Evolutionary conservation across 2,113 vertebrate species (phyloP).

Genomic region (Camelus dromedarius): DNA sequence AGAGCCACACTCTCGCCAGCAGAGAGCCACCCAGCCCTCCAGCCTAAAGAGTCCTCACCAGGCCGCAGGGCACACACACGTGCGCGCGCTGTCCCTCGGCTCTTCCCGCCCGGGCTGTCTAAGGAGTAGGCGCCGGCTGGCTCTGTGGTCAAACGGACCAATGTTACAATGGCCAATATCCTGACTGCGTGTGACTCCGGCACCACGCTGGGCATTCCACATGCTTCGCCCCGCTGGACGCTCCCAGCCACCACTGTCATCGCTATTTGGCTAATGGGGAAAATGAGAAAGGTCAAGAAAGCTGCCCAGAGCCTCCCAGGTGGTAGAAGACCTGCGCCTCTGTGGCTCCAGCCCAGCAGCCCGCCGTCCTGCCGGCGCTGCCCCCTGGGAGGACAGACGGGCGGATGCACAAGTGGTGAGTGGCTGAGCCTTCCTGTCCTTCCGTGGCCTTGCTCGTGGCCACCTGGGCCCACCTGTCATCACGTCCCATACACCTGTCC

Average conservation of each 20-base stretch:
- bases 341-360: too few species aligned
- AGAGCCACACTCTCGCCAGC: neutral
- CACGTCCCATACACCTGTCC: neutral
- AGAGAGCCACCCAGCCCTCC: accelerated
- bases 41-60: neutral
- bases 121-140: accelerated
- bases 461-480: neutral
- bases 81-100: too few species aligned
- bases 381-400: neutral
- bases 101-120: neutral
- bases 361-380: neutral
- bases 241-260: accelerated
- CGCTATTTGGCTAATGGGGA: neutral
- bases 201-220: accelerated
- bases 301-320: neutral
- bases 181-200: accelerated
- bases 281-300: neutral
- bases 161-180: accelerated
- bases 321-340: accelerated
- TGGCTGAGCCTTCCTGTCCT: neutral
- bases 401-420: accelerated
- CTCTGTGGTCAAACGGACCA: neutral
- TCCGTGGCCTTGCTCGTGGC: accelerated
- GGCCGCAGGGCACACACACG: too few species aligned
- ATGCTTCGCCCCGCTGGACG: accelerated